phyloP scores from a whole-genome alignment of 2,113 vertebrate genomes.

The Scalopus aquaticus region DNA sequence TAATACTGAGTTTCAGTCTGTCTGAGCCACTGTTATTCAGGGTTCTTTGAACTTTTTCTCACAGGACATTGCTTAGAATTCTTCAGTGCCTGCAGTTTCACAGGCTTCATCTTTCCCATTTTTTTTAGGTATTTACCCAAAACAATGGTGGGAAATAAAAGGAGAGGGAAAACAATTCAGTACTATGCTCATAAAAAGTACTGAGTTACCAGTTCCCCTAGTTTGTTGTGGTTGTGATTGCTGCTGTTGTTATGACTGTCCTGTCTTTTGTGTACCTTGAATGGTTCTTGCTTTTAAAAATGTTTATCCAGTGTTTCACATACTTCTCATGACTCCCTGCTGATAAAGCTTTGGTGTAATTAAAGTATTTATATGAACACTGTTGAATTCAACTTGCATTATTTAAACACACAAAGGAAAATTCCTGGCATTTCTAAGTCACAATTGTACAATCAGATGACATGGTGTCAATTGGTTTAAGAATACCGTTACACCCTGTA shows the following conservation, averaged over 20 bases:
- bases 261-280: constrained; percentile 52
- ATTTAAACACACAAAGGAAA: constrained; percentile 72
- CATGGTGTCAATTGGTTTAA: constrained; percentile 32
- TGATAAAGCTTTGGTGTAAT: constrained; percentile 58
- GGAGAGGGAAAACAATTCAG: constrained; percentile 5
- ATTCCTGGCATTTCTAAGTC: constrained; percentile 68
- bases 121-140: constrained; percentile 18
- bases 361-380: constrained; percentile 70
- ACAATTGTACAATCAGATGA: constrained; percentile 62
- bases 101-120: constrained; percentile 8
- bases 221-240: not conserved
- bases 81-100: not conserved
- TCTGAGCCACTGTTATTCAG: not conserved
- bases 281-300: constrained; percentile 63
- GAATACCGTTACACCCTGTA: constrained; percentile 7
- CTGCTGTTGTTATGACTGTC: not conserved
- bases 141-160: constrained; percentile 45
- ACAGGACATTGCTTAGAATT: not conserved
- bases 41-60: constrained; percentile 9
- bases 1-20: not conserved
- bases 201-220: not conserved
- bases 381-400: constrained; percentile 62
- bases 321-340: constrained; percentile 61
- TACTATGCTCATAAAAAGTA: not conserved
- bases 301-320: constrained; percentile 46